phyloP scores from a whole-genome alignment of 2,113 vertebrate genomes.

The Etheostoma cragini region DNA sequence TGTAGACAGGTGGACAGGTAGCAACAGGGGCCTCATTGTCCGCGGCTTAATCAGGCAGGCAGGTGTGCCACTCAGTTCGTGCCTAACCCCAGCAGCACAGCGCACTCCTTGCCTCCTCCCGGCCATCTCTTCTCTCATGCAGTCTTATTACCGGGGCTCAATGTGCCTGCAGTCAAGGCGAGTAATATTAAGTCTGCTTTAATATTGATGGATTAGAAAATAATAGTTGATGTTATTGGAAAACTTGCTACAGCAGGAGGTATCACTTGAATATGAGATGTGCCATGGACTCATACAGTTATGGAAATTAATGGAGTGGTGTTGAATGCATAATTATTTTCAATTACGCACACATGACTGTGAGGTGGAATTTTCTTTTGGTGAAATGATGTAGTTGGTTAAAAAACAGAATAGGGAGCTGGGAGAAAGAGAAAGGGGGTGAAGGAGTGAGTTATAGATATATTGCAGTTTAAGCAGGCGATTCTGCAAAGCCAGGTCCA shows the following conservation, averaged over 20 bases:
- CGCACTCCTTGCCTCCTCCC: conserved; percentile 45
- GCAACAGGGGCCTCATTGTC: conserved; percentile 80
- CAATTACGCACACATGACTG: conserved; percentile 35
- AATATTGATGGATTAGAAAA: conserved; percentile 56
- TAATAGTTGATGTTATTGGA: conserved; percentile 47
- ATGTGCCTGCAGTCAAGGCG: conserved; percentile 52
- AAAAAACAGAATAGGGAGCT: background rate
- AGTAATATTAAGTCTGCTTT: conserved; percentile 52
- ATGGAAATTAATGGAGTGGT: conserved; percentile 49
- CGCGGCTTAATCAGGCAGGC: conserved; percentile 74
- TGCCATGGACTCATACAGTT: conserved; percentile 25
- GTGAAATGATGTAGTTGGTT: conserved; percentile 6
- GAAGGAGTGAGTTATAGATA: conserved; percentile 54
- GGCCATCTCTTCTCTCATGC: conserved; percentile 11
- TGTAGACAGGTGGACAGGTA: conserved; percentile 81
- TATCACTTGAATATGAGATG: conserved; percentile 27
- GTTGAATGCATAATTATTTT: conserved; percentile 54
- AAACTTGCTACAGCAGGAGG: conserved; percentile 40
- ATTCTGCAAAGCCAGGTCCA: conserved; percentile 36
- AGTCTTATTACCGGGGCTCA: conserved; percentile 34
- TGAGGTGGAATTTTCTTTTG: conserved; percentile 21
- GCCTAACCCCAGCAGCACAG: conserved; percentile 53
- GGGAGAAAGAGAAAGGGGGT: background rate
- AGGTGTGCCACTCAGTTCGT: conserved; percentile 76
- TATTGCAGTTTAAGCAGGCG: conserved; percentile 60